Base-by-base conservation (phyloP, 1,140 invertebrate species). In the Sinonovacula constricta region DNA sequence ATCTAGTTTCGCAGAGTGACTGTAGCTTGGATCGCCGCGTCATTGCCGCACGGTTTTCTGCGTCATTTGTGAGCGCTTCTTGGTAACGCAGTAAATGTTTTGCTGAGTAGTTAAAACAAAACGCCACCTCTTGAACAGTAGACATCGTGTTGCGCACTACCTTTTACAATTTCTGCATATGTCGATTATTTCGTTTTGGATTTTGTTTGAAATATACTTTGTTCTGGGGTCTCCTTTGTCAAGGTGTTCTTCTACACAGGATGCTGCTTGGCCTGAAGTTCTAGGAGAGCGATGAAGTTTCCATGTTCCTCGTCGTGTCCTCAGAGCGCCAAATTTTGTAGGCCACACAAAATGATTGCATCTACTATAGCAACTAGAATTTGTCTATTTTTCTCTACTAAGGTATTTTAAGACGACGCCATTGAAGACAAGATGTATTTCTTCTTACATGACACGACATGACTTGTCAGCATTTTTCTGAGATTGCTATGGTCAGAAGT, bases 171-270 rank as follows among this genome's bases (percentile, higher is more conserved):
- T 33, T 60, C 56, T 67, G 39, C 56, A 60, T 28, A 60, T 33
- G 4, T 63, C 28, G 57, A 79, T 79, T 1, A 71, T 3, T 54
- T 79, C 76, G 49, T 79, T 79, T 71, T 79, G 67, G 0, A 79
- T n/a, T n/a, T n/a, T n/a, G n/a, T n/a, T n/a, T n/a, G n/a, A n/a
- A n/a, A n/a, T n/a, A n/a, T n/a, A n/a, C n/a, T n/a, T n/a, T n/a
- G n/a, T n/a, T n/a, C n/a, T n/a, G n/a, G n/a, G n/a, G n/a, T n/a
- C n/a, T n/a, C 63, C 15, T 71, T 69, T 30, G 15, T 56, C 36
- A 26, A 79, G 45, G 33, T 79, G 57, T 30, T 51, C 59, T 39
- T 36, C 10, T 70, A 49, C 24, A 67, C 30, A 28, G 49, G 14
- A 31, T 57, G 39, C 15, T 65, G 33, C 34, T 60, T 62, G 5